These are phyloP conservation scores for Percopsis omiscomaycus DNA, from an alignment of 2,797 vertebrate genomes.

Conservation along the genomic window DNA sequence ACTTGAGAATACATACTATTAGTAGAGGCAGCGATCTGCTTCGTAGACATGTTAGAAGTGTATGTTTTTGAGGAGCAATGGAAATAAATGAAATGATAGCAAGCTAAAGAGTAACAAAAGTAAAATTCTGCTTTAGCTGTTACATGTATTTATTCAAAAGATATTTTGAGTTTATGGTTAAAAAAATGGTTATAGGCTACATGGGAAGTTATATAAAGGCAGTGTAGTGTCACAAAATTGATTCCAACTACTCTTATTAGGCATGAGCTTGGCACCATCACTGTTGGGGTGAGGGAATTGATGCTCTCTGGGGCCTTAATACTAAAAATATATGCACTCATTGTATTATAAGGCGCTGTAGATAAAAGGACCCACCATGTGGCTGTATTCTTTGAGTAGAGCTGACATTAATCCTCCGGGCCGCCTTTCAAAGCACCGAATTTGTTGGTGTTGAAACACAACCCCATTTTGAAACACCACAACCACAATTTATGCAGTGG, in stretches of 20 bases:
- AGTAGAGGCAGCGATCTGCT: too few species aligned
- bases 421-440: constrained; percentile 30
- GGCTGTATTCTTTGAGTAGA: constrained; percentile 17
- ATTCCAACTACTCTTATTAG: neutral
- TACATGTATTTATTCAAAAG: too few species aligned
- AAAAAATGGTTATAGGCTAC: too few species aligned
- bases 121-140: too few species aligned
- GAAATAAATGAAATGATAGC: too few species aligned
- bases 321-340: constrained; percentile 33
- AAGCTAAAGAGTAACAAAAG: too few species aligned
- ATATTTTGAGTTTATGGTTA: too few species aligned
- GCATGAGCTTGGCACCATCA: neutral
- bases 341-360: constrained; percentile 10
- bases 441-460: constrained; percentile 18
- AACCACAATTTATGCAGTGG: constrained; percentile 37
- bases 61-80: too few species aligned
- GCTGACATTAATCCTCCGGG: constrained; percentile 46
- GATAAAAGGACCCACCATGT: constrained; percentile 27
- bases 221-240: neutral
- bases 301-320: constrained; percentile 16
- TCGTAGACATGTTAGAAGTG: too few species aligned
- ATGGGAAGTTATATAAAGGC: too few species aligned
- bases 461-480: constrained; percentile 19
- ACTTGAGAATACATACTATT: too few species aligned
- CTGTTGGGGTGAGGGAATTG: neutral